phyloP scores from a whole-genome alignment of 2,113 vertebrate genomes.

The Passer montanus region DNA sequence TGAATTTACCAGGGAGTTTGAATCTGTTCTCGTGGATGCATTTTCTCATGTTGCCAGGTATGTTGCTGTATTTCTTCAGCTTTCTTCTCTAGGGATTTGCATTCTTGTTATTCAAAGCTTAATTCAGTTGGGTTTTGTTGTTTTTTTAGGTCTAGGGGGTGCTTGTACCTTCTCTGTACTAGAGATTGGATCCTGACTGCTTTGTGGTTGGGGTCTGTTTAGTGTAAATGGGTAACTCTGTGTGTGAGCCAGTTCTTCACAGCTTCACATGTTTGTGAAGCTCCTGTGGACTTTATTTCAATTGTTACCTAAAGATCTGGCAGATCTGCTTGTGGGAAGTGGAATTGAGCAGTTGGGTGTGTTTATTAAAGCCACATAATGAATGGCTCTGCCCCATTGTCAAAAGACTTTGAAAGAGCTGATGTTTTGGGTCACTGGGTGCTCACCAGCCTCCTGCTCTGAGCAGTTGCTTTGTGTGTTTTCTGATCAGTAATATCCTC shows the following conservation, averaged over 20 bases:
- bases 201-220: rapidly evolving
- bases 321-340: not conserved
- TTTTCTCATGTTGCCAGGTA: slow-evolving; percentile 98
- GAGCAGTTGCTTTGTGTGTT: not conserved
- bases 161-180: not conserved
- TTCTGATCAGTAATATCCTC: not conserved
- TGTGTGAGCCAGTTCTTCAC: not conserved
- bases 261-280: not conserved
- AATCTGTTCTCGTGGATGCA: slow-evolving; percentile 93
- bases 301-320: not conserved
- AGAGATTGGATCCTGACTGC: not conserved
- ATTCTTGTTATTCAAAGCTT: not conserved
- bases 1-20: slow-evolving; percentile 95
- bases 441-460: not conserved
- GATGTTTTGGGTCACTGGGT: not conserved
- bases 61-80: not conserved
- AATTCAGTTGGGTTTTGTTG: not conserved
- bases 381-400: not conserved
- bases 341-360: not conserved
- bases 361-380: not conserved
- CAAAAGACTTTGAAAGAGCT: not conserved
- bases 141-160: not conserved
- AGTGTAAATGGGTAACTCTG: not conserved
- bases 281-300: not conserved
- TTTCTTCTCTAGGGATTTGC: not conserved